Base-by-base conservation (phyloP, 2,888 invertebrate genomes). In the Hetaerina titia region DNA sequence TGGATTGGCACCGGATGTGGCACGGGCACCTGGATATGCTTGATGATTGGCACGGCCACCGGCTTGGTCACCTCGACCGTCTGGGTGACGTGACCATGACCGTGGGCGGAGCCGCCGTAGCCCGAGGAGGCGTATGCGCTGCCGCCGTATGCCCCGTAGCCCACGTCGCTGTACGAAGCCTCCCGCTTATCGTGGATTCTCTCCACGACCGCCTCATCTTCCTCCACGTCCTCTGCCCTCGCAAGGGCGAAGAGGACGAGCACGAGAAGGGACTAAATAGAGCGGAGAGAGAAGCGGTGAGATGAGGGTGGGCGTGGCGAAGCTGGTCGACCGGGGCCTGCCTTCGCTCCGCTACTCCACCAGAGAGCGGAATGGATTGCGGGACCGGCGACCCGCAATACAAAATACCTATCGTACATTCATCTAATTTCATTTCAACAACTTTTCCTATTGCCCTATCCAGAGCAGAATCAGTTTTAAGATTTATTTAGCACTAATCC, bases 11-110 rank as follows among this genome's bases (percentile, higher is more conserved):
- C n/a, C 19, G 92, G 92, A 60, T 92, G 92, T 0, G 92, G 92
- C 64, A 92, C 74, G 1, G 69, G 92, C 1, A 92, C 57, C 17
- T 64, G 92, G 63, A 92, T n/a, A 22, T 92, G 92, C 57, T 92
- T 92, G 22, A 92, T 22, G 25, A 92, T 69, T 11, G 69, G 92
- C 5, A 74, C 69, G n/a, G 92, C 56, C 57, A 92, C 92, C 56
- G 92, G 92, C 56, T 92, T 92, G 69, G 92, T 92, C 56, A 92
- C 69, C 69, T 92, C 92, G 56, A 92, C 92, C 22, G 92, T 92
- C 57, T 92, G 92, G 1, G 92, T 45, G 69, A 92, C 31, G 81
- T 81, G 81, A 1, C 81, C 81, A 45, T 45, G 45, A 58, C 57
- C 89, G 92, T 92, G 92, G 11, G 69, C 92, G 9, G 92, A 92